Percentiles rank a stretch among this genome's conserved stretches.
Conservation (phyloP, 1,140 invertebrate genomes). For the Aphelenchoides besseyi region DNA sequence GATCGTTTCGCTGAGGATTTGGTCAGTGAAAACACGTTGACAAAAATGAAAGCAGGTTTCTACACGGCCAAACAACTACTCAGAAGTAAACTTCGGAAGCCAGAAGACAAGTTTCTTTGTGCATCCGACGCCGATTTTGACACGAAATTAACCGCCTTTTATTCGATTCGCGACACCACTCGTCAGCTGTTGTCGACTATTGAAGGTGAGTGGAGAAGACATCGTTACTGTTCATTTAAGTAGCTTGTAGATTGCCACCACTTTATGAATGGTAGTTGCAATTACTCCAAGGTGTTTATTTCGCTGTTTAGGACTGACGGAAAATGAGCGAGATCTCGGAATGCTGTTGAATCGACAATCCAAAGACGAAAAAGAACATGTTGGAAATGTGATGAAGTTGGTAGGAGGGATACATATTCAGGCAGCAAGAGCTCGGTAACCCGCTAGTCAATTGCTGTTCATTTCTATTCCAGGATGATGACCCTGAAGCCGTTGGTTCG, state of each 20-base stretch:
- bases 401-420: slow-evolving; percentile 90
- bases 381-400: slow-evolving; percentile 85
- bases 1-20: slow-evolving; percentile 64
- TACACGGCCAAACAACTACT: slow-evolving; percentile 97
- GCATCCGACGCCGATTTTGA: slow-evolving; percentile 93
- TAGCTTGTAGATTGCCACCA: slow-evolving; percentile 95
- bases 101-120: slow-evolving; percentile 93
- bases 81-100: slow-evolving; percentile 86
- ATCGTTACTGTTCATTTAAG: too few relatives aligned
- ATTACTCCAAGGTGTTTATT: slow-evolving; percentile 19
- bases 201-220: too few relatives aligned
- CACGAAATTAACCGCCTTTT: slow-evolving; percentile 88
- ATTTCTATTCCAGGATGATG: slow-evolving; percentile 69
- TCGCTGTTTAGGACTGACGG: slow-evolving; percentile 72
- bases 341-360: slow-evolving; percentile 89
- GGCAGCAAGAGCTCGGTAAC: slow-evolving; percentile 72
- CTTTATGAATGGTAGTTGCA: slow-evolving; percentile 73
- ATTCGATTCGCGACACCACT: slow-evolving; percentile 87
- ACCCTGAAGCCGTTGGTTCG: slow-evolving; percentile 80
- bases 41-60: slow-evolving; percentile 88
- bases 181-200: slow-evolving; percentile 81
- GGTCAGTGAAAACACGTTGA: slow-evolving; percentile 68
- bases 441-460: slow-evolving; percentile 14
- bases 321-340: slow-evolving; percentile 91
- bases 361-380: slow-evolving; percentile 79